These are phyloP conservation scores for Dugesia japonica DNA, from an alignment of 2,888 invertebrate species.

Conservation along the genomic window DNA sequence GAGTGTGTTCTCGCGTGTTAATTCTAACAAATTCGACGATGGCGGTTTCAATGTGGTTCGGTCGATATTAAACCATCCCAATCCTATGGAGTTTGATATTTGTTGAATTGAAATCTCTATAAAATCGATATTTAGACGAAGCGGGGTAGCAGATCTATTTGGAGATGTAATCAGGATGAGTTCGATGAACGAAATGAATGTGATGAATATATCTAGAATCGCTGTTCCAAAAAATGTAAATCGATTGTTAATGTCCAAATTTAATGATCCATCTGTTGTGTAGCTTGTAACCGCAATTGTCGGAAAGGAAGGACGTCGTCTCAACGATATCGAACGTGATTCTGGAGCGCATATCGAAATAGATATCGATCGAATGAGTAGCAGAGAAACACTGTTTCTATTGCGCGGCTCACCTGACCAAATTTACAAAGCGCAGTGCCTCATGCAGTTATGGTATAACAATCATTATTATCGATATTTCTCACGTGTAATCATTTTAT, in stretches of 20 bases:
- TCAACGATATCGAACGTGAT: neutral
- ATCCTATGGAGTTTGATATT: neutral
- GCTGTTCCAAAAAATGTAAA: neutral
- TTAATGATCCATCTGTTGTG: neutral
- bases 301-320: neutral
- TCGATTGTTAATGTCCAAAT: neutral
- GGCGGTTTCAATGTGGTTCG: neutral
- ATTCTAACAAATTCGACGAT: neutral
- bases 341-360: neutral
- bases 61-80: neutral
- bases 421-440: neutral
- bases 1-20: neutral
- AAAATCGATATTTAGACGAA: neutral
- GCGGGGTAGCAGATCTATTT: neutral
- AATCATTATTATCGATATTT: no score
- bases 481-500: neutral
- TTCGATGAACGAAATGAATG: neutral
- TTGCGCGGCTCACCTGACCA: neutral
- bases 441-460: neutral
- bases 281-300: neutral
- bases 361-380: neutral
- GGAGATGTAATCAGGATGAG: neutral
- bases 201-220: neutral
- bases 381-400: neutral
- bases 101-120: neutral